Percentiles rank a stretch among this genome's conserved stretches.
Evolutionary conservation across 2,888 invertebrate species (phyloP).

Genomic region (Antheraea yamamai): DNA sequence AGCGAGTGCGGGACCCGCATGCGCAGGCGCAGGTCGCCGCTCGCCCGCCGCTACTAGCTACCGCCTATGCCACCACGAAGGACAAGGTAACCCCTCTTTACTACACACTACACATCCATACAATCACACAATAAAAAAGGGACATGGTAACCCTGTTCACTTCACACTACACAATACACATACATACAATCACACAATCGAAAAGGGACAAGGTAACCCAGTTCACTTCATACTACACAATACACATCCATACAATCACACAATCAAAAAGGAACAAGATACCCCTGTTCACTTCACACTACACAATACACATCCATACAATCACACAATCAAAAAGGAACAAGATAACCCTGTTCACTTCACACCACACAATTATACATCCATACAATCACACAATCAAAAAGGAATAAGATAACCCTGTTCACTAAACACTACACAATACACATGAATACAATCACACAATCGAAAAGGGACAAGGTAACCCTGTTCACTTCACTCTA

Average conservation of each 20-base stretch:
- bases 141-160: no score
- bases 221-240: neutral
- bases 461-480: no score
- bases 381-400: neutral
- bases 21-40: constrained; percentile 47
- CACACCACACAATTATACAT: constrained; percentile 7
- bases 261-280: no score
- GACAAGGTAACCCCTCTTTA: constrained; percentile 59
- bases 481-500: no score
- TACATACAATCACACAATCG: no score
- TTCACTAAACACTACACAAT: no score
- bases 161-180: no score
- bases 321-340: constrained; percentile 47
- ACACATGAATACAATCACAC: no score
- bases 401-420: no score
- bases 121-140: neutral
- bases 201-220: constrained; percentile 74
- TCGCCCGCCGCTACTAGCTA: constrained; percentile 77
- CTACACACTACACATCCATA: neutral
- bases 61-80: constrained; percentile 78
- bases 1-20: constrained; percentile 47
- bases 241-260: neutral
- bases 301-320: neutral
- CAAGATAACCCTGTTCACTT: constrained; percentile 51
- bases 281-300: no score